Percentiles rank a stretch among this genome's conserved stretches.
Conservation (phyloP, 2,888 invertebrate genomes). For the Clivina fossor region DNA sequence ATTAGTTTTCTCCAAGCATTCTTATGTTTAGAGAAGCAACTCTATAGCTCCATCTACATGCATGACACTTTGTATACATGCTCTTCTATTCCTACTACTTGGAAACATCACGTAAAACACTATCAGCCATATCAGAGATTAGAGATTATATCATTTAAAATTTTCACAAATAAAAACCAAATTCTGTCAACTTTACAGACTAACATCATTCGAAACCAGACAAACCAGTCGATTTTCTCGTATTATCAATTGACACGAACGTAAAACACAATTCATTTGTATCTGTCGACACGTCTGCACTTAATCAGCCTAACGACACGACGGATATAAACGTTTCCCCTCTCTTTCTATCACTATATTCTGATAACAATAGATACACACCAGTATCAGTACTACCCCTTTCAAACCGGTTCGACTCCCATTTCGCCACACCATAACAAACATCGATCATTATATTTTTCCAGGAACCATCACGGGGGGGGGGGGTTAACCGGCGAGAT, state of each 20-base stretch:
- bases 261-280: constrained; percentile 26
- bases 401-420: not conserved
- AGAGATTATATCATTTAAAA: no score
- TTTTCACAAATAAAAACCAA: no score
- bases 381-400: not conserved
- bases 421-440: not conserved
- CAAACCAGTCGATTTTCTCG: not conserved
- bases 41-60: no score
- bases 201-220: no score
- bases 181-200: no score
- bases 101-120: no score
- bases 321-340: not conserved
- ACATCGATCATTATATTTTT: constrained; percentile 29
- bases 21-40: no score
- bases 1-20: no score
- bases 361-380: not conserved
- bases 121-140: no score
- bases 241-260: constrained; percentile 22
- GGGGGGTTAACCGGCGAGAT: constrained; percentile 4
- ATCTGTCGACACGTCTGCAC: constrained; percentile 28
- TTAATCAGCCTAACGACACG: constrained; percentile 29
- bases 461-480: constrained; percentile 14
- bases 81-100: no score
- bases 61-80: no score
- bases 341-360: constrained; percentile 10